Evolutionary conservation across 2,113 vertebrate species (phyloP).

Genomic region (Ptilorrhoa leucosticta): DNA sequence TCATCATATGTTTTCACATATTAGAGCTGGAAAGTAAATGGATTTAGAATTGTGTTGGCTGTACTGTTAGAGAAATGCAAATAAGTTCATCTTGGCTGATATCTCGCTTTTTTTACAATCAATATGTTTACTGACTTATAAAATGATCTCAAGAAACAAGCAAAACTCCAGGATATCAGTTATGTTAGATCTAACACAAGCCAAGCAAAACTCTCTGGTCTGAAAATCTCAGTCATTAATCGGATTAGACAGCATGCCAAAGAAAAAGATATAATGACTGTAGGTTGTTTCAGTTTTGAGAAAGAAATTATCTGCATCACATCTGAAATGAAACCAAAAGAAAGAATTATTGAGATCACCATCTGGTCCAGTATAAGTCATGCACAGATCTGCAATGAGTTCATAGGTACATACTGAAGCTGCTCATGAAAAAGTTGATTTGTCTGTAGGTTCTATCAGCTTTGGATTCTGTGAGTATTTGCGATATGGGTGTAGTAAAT

Average conservation of each 20-base stretch:
- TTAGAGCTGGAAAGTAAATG: background rate
- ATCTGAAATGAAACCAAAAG: background rate
- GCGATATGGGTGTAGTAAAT: background rate
- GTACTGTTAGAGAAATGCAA: conserved; percentile 3
- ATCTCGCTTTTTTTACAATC: conserved; percentile 41
- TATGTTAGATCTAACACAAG: background rate
- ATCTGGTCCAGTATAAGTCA: background rate
- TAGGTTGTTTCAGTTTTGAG: background rate
- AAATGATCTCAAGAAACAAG: background rate
- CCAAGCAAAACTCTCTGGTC: background rate
- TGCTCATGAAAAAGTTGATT: background rate
- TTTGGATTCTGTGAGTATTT: background rate
- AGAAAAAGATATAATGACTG: background rate
- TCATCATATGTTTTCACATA: background rate
- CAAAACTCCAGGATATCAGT: background rate
- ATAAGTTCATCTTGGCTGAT: conserved; percentile 6
- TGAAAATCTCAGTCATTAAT: conserved; percentile 29
- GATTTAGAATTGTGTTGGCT: conserved; percentile 14
- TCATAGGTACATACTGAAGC: background rate
- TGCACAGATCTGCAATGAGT: background rate
- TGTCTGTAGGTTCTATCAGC: background rate
- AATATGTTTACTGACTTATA: conserved; percentile 37
- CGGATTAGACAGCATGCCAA: background rate
- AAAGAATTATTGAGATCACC: background rate
- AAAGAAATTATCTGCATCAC: background rate